phyloP scores from a whole-genome alignment of 1,140 invertebrate species.

The Listronotus bonariensis region DNA sequence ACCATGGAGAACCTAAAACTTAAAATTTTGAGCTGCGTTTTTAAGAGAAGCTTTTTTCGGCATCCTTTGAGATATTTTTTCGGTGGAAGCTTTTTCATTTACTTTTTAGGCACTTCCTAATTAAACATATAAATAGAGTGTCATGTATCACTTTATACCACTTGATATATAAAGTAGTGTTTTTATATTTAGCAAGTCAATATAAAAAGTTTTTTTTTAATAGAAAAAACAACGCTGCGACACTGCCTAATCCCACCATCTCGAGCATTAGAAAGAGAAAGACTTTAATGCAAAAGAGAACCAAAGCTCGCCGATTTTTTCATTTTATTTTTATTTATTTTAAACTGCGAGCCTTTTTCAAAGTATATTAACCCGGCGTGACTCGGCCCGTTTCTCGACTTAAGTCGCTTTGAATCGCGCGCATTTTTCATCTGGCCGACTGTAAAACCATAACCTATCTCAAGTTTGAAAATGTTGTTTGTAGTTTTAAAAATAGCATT shows the following conservation, averaged over 20 bases:
- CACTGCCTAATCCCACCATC: not conserved
- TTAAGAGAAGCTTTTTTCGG: too few relatives aligned
- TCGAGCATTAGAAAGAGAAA: slow-evolving; percentile 15
- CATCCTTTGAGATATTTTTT: too few relatives aligned
- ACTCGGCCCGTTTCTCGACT: slow-evolving; percentile 28
- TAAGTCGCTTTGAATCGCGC: slow-evolving; percentile 27
- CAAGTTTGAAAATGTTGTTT: slow-evolving; percentile 52
- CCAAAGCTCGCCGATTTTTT: slow-evolving; percentile 24
- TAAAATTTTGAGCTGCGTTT: too few relatives aligned
- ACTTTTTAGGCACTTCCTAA: too few relatives aligned
- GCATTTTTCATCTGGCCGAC: slow-evolving; percentile 37
- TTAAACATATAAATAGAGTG: too few relatives aligned
- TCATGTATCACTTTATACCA: too few relatives aligned
- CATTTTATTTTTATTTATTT: slow-evolving; percentile 51
- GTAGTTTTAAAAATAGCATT: slow-evolving; percentile 51
- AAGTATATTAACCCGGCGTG: slow-evolving; percentile 50
- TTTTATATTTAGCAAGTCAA: too few relatives aligned
- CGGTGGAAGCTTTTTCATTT: too few relatives aligned
- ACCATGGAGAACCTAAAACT: too few relatives aligned
- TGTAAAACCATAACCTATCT: slow-evolving; percentile 52
- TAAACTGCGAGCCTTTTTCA: slow-evolving; percentile 52
- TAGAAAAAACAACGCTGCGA: not conserved
- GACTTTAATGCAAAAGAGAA: slow-evolving; percentile 25
- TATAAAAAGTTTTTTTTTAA: too few relatives aligned
- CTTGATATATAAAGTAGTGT: too few relatives aligned